Evolutionary conservation across 37 sponge, comb jelly and placozoan genomes (phyloP).

Genomic region (Diacarnus erythraeanus): DNA sequence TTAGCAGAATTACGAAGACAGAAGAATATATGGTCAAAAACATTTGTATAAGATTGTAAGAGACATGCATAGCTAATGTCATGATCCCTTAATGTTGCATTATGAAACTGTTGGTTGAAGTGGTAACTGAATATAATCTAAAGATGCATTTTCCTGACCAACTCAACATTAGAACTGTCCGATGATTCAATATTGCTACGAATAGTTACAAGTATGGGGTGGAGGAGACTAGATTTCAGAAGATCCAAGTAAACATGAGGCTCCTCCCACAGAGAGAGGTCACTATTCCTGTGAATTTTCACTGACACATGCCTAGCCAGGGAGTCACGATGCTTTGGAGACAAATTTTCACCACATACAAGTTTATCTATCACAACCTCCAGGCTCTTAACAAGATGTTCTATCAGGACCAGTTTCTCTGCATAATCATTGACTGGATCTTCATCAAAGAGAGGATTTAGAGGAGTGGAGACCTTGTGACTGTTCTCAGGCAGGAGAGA

Average conservation of each 20-base stretch:
- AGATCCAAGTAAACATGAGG: not conserved
- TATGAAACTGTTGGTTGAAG: no score
- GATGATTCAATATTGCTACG: not conserved
- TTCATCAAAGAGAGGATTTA: conserved; percentile 60
- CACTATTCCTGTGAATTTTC: not conserved
- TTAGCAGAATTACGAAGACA: conserved; percentile 33
- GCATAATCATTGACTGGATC: conserved; percentile 58
- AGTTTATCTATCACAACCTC: not conserved
- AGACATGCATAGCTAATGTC: not conserved
- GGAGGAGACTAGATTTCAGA: not conserved
- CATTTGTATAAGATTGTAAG: not conserved
- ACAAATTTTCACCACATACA: no score
- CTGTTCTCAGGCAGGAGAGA: conserved; percentile 5
- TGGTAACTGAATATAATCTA: no score
- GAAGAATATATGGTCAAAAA: no score
- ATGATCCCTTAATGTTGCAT: no score
- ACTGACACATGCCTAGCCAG: not conserved
- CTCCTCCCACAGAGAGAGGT: not conserved
- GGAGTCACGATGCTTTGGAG: not conserved
- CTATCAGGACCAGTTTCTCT: conserved; percentile 37
- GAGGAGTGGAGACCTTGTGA: not conserved
- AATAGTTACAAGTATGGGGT: not conserved
- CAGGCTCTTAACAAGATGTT: conserved; percentile 8
- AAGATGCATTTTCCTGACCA: no score
- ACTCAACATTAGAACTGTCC: no score